Evolutionary conservation across 2,113 vertebrate species (phyloP).

Genomic region (Nothobranchius furzeri): DNA sequence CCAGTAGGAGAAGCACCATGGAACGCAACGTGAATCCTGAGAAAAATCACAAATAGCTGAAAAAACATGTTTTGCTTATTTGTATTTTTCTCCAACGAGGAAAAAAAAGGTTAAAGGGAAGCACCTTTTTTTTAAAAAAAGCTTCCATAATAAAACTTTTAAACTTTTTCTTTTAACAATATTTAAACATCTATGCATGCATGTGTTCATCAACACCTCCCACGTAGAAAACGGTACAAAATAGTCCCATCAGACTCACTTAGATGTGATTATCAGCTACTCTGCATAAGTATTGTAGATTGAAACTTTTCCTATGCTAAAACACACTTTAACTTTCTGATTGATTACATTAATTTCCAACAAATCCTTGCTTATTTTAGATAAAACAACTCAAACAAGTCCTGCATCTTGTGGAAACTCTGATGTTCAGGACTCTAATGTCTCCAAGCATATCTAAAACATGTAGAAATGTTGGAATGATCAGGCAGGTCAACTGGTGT

Average conservation of each 20-base stretch:
- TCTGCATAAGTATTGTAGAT: neutral
- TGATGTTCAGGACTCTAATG: neutral
- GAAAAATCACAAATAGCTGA: neutral
- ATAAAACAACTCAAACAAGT: too few species aligned
- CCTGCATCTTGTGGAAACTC: too few species aligned
- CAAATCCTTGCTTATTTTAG: neutral
- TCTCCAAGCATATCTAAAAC: neutral
- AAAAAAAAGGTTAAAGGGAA: neutral
- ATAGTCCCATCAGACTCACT: neutral
- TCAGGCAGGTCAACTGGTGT: neutral
- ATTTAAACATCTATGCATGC: neutral
- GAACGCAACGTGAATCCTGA: conserved; percentile 32
- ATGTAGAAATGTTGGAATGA: neutral
- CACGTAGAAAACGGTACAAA: neutral
- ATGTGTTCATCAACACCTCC: neutral
- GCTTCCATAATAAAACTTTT: neutral
- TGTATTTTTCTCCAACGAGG: neutral
- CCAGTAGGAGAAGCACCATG: conserved; percentile 42
- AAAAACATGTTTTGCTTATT: too few species aligned
- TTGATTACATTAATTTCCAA: neutral
- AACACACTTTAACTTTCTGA: neutral
- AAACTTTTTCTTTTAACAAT: neutral
- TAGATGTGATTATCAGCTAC: neutral
- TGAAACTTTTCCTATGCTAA: neutral
- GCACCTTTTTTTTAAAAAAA: neutral